Percentiles rank a stretch among this genome's conserved stretches.
Evolutionary conservation across 2,113 vertebrate species (phyloP).

Genomic region (Rhinoptilus africanus): DNA sequence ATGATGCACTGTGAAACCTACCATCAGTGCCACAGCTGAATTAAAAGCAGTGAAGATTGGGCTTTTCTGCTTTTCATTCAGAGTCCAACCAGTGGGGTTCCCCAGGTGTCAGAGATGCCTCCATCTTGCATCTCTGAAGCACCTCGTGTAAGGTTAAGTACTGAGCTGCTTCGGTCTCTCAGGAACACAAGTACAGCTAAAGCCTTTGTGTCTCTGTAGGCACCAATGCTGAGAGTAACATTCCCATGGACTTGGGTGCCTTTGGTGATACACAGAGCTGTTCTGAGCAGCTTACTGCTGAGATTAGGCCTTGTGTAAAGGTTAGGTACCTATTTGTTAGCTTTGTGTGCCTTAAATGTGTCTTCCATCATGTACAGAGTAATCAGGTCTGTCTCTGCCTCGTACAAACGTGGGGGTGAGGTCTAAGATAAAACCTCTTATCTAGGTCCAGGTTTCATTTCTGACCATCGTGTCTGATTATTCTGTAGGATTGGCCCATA

Average conservation of each 20-base stretch:
- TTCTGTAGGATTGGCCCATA: neutral
- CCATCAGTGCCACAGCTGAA: neutral
- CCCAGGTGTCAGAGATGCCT: neutral
- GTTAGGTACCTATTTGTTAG: neutral
- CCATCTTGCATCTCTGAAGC: neutral
- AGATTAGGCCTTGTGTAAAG: neutral
- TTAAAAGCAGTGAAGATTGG: neutral
- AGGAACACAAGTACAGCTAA: neutral
- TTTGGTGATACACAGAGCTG: neutral
- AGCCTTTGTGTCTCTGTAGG: neutral
- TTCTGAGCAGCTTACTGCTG: neutral
- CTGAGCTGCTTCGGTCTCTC: neutral
- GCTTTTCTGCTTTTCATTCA: neutral
- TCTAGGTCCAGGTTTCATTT: neutral
- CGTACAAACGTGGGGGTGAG: neutral
- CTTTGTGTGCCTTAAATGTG: neutral
- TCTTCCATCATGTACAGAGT: neutral
- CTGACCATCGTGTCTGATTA: neutral
- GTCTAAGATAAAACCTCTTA: neutral
- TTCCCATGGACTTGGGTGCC: accelerated
- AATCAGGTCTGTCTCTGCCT: neutral
- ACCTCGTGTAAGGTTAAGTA: neutral
- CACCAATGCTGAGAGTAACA: neutral
- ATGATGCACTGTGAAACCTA: neutral
- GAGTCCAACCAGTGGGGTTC: neutral